Evolutionary conservation across 2,113 vertebrate genomes (phyloP).

Genomic region (Carollia perspicillata): DNA sequence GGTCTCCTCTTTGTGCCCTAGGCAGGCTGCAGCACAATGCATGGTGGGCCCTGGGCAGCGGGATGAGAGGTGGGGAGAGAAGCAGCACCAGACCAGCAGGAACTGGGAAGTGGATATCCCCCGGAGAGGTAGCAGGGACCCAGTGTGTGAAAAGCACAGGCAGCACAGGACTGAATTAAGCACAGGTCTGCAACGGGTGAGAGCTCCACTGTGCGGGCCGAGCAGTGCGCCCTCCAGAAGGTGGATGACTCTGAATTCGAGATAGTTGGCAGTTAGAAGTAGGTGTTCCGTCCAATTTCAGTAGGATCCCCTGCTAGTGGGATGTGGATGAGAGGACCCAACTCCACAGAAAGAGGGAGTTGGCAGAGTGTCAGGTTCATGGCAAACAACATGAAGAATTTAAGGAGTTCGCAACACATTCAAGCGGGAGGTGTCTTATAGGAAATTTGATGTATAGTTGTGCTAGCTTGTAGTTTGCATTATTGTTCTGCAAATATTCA

Average conservation of each 20-base stretch:
- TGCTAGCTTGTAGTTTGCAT: background rate
- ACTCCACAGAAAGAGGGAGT: background rate
- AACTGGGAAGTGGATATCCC: background rate
- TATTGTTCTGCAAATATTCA: background rate
- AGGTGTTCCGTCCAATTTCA: background rate
- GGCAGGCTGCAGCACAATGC: background rate
- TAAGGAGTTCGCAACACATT: background rate
- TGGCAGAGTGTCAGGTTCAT: background rate
- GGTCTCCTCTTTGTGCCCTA: background rate
- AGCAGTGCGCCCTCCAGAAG: background rate
- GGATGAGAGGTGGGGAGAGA: background rate
- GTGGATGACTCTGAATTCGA: background rate
- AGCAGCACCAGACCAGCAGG: background rate
- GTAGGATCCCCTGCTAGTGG: background rate
- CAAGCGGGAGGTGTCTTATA: background rate
- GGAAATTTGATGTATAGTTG: background rate
- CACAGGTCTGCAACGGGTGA: background rate
- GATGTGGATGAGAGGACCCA: background rate
- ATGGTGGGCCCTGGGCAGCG: background rate
- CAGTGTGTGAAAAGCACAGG: background rate
- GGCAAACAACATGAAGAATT: background rate
- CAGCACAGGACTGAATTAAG: background rate
- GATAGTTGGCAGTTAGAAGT: background rate
- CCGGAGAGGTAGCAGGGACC: background rate
- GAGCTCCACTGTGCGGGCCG: background rate